phyloP scores from a whole-genome alignment of 1,140 invertebrate species.

The Papilio glaucus region DNA sequence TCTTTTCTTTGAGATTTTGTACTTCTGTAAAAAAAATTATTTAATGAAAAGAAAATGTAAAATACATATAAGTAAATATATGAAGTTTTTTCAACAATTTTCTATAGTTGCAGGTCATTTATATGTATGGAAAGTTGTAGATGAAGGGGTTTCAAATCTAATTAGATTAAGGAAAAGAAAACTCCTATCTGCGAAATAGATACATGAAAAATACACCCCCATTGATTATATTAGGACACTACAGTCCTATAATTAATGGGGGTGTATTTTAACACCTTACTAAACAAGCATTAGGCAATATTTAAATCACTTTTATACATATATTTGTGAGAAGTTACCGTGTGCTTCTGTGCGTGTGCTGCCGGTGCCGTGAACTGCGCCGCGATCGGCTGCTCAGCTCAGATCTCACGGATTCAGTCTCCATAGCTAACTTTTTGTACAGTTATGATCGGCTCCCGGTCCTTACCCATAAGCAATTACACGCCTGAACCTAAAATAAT shows the following conservation, averaged over 20 bases:
- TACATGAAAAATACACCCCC: background rate
- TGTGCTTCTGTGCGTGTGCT: slow-evolving; percentile 85
- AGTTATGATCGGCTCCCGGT: slow-evolving; percentile 46
- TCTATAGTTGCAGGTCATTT: too few species aligned
- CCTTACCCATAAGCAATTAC: slow-evolving; percentile 68
- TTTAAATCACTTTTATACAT: background rate
- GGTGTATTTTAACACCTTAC: background rate
- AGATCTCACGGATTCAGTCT: slow-evolving; percentile 86
- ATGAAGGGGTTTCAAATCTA: too few species aligned
- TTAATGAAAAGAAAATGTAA: background rate
- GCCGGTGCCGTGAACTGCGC: slow-evolving; percentile 84
- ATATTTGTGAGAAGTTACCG: slow-evolving; percentile 68
- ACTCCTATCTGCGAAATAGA: background rate
- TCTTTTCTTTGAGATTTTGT: slow-evolving; percentile 80
- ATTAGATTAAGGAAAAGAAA: background rate
- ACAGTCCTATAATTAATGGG: too few species aligned
- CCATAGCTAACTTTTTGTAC: slow-evolving; percentile 75
- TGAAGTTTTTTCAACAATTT: background rate
- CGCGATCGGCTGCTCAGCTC: slow-evolving; percentile 85
- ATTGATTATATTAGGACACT: background rate
- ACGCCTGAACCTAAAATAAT: slow-evolving; percentile 62
- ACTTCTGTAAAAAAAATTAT: slow-evolving; percentile 64
- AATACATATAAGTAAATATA: background rate
- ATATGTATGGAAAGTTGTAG: too few species aligned
- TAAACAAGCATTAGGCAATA: background rate